These are phyloP conservation scores for Salticus scenicus DNA, from an alignment of 2,888 invertebrate genomes.

Conservation along the genomic window DNA sequence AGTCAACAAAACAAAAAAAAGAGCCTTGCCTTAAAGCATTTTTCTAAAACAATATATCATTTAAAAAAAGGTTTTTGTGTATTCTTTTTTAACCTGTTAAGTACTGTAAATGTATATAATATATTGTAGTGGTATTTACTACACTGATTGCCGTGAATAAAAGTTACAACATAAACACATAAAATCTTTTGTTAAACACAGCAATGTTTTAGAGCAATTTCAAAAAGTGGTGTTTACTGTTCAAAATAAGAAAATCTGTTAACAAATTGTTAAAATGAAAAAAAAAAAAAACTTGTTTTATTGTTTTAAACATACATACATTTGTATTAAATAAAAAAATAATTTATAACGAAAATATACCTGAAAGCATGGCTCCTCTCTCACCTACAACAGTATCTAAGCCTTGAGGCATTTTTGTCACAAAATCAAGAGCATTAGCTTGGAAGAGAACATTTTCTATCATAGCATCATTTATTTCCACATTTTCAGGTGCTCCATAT, in stretches of 20 bases:
- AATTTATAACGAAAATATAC: constrained; percentile 75
- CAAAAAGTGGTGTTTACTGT: not conserved
- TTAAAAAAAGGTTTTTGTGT: no score
- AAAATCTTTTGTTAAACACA: no score
- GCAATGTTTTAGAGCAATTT: not conserved
- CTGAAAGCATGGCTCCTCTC: constrained; percentile 90
- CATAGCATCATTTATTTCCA: constrained; percentile 79
- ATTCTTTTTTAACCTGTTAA: no score
- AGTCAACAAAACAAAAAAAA: no score
- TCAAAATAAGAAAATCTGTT: not conserved
- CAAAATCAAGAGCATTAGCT: constrained; percentile 91
- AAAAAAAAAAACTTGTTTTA: not conserved
- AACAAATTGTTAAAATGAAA: not conserved
- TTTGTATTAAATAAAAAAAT: not conserved
- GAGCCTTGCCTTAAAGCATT: no score
- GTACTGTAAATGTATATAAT: no score
- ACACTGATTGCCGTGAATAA: no score
- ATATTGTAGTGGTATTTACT: no score
- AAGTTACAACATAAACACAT: no score
- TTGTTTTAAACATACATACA: no score
- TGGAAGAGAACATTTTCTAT: constrained; percentile 82
- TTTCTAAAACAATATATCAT: no score
- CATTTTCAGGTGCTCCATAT: constrained; percentile 81
- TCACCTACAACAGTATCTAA: constrained; percentile 92
- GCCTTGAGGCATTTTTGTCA: constrained; percentile 80